phyloP scores from a whole-genome alignment of 2,888 invertebrate genomes.

The Eudemis profundana region DNA sequence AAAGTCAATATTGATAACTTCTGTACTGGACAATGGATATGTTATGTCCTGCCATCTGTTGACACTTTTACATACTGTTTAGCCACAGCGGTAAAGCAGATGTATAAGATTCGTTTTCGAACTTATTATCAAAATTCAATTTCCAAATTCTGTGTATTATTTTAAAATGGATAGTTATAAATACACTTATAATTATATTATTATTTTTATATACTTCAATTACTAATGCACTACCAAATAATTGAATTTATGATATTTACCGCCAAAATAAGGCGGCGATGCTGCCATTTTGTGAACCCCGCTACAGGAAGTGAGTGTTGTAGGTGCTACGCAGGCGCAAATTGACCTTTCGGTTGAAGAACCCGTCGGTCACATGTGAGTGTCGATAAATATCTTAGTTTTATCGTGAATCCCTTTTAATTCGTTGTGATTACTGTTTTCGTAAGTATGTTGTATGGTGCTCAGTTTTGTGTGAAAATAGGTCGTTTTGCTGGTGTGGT shows the following conservation, averaged over 20 bases:
- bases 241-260: conserved; percentile 60
- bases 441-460: conserved; percentile 82
- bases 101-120: conserved; percentile 8
- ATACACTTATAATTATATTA: neutral
- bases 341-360: conserved; percentile 93
- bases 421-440: conserved; percentile 76
- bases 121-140: neutral
- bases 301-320: conserved; percentile 83
- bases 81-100: conserved; percentile 52
- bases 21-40: conserved; percentile 38
- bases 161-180: neutral
- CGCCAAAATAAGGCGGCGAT: conserved; percentile 70
- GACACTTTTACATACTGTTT: neutral
- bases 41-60: conserved; percentile 50
- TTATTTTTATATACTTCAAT: neutral
- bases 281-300: conserved; percentile 81
- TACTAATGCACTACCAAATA: neutral
- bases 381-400: conserved; percentile 87
- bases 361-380: conserved; percentile 97
- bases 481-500: conserved; percentile 68
- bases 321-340: conserved; percentile 89
- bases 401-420: conserved; percentile 78
- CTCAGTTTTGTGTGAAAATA: conserved; percentile 74
- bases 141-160: too few relatives aligned
- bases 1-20: neutral